These are phyloP conservation scores for Oryzaephilus surinamensis DNA, from an alignment of 1,140 invertebrate genomes.

Conservation along the genomic window DNA sequence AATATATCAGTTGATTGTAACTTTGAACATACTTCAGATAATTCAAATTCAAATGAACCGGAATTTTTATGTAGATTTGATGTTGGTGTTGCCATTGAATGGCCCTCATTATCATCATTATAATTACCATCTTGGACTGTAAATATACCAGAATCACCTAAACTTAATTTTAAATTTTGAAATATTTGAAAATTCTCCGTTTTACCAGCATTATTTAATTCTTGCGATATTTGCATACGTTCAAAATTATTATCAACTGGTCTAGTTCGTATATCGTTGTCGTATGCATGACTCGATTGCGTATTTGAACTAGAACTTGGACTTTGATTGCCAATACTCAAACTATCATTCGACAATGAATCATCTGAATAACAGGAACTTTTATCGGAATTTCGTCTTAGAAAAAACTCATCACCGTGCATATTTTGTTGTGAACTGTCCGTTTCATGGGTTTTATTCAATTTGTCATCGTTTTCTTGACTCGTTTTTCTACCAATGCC, in stretches of 20 bases:
- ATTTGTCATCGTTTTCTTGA: conserved; percentile 39
- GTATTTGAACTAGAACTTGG: conserved; percentile 30
- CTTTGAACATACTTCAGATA: conserved; percentile 71
- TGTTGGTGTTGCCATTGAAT: background rate
- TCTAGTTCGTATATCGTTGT: conserved; percentile 17
- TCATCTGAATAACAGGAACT: conserved; percentile 57
- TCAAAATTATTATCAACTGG: conserved; percentile 14
- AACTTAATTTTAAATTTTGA: conserved; percentile 20
- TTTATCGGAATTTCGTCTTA: conserved; percentile 40
- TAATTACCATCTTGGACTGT: background rate
- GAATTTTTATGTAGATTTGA: conserved; percentile 22
- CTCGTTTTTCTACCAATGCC: conserved; percentile 61
- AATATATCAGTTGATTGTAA: conserved; percentile 69
- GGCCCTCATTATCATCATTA: background rate
- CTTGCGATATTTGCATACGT: conserved; percentile 20
- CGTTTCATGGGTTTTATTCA: conserved; percentile 10
- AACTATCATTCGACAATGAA: conserved; percentile 49
- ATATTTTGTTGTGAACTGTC: conserved; percentile 1
- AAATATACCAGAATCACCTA: conserved; percentile 4
- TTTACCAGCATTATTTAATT: conserved; percentile 16
- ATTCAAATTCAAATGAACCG: conserved; percentile 33
- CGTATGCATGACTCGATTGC: conserved; percentile 28
- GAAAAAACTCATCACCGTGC: conserved; percentile 26
- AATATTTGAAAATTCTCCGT: conserved; percentile 29
- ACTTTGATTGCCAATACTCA: conserved; percentile 32